A percentile compares a stretch with the other conserved stretches of the same genome.
These are phyloP conservation scores for Brevipalpus yothersi DNA, from an alignment of 1,140 invertebrate genomes.

Conservation along the genomic window DNA sequence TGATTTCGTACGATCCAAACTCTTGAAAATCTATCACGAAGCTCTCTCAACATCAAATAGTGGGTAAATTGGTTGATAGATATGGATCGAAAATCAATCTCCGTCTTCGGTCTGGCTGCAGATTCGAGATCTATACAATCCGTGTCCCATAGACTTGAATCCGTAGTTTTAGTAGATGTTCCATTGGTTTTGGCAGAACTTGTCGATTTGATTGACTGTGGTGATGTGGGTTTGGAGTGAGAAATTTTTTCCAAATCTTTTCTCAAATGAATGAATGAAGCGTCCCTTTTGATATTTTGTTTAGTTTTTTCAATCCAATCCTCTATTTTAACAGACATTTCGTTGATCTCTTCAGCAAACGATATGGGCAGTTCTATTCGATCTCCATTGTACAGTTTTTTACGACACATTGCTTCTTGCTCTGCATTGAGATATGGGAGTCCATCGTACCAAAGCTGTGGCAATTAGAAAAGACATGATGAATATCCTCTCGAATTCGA, in stretches of 20 bases:
- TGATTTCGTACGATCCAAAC: not conserved
- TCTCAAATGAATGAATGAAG: no score
- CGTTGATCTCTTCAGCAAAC: not conserved
- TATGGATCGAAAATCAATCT: not conserved
- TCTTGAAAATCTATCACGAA: not conserved
- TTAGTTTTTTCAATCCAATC: not conserved
- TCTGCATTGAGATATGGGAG: not conserved
- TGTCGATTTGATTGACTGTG: not conserved
- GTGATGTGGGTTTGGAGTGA: no score
- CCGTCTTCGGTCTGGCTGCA: no score
- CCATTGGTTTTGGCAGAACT: not conserved
- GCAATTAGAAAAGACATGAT: not conserved
- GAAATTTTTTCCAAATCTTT: no score
- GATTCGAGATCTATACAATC: no score
- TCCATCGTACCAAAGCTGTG: not conserved
- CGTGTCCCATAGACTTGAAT: not conserved
- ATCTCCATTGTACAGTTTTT: not conserved
- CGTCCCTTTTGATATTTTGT: no score
- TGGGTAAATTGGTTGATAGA: not conserved
- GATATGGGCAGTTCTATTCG: not conserved
- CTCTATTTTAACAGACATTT: not conserved
- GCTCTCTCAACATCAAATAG: slow-evolving; percentile 1
- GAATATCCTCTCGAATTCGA: not conserved
- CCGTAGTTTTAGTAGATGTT: not conserved
- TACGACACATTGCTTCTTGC: not conserved